Evolutionary conservation across 2,113 vertebrate genomes (phyloP), one percentile per base, ranked within the genome.

Genomic region (Eurystomus gularis): DNA sequence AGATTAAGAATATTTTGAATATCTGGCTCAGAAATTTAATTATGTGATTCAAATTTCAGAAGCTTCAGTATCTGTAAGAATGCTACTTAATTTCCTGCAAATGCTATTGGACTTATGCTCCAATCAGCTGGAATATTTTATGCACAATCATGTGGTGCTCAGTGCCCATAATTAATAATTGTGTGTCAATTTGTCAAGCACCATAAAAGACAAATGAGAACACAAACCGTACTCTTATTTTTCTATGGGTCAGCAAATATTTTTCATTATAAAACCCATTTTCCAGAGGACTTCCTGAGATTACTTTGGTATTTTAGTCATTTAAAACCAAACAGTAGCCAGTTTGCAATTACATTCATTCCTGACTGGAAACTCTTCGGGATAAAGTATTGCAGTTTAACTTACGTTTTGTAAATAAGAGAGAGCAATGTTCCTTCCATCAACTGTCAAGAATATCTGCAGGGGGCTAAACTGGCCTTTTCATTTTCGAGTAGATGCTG

Each of bases 101-200:
- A 96, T 92, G 62, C 75, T 94, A 25, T 62, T 95, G 94, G 94
- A 96, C 96, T 96, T 96, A 68, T 87, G 93, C 84, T 97, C 46
- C 21, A 64, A 89, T 97, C 97, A 97, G 69, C 89, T 94, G 71
- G 88, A 97, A 83, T 94, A 95, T 97, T 98, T 97, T 96, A 88
- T 93, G 94, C 94, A 82, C 89, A 93, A 96, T 95, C 90, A 96
- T 90, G 72, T 88, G 96, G 88, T 86, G 85, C 93, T 96, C 78
- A 80, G 86, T 94, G 88, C 89, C 96, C 96, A 78, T 97, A 98
- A 98, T 98, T 97, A 98, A 90, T 73, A 96, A 84, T 94, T 96
- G 66, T 93, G 82, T 93, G 96, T 96, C 69, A 73, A 96, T 97
- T 98, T 96, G 69, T 97, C 77, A 60, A 73, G 91, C 64, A 70